Evolutionary conservation across 2,888 invertebrate genomes (phyloP).

Genomic region (Conchocele bisecta): DNA sequence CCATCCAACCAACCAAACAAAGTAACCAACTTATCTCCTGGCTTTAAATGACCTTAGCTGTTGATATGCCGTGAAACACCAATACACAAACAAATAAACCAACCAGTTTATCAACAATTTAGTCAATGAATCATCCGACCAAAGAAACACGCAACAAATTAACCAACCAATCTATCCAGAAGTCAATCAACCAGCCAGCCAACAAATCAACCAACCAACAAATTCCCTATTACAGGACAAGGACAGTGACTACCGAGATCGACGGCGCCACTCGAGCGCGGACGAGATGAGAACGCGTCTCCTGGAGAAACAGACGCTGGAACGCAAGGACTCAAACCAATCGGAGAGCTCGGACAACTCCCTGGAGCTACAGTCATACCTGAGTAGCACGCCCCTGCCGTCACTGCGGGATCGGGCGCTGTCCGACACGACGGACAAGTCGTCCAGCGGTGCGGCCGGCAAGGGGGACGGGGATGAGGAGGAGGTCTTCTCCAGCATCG

Average conservation of each 20-base stretch:
- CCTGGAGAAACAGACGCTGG: conserved; percentile 71
- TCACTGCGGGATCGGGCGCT: conserved; percentile 28
- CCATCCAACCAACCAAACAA: too few relatives aligned
- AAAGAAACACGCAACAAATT: too few relatives aligned
- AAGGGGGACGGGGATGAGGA: conserved; percentile 60
- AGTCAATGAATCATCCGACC: too few relatives aligned
- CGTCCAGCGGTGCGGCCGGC: not conserved
- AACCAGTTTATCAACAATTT: too few relatives aligned
- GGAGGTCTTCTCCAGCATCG: conserved; percentile 73
- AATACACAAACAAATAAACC: too few relatives aligned
- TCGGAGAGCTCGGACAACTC: conserved; percentile 79
- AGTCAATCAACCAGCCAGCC: too few relatives aligned
- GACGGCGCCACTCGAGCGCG: conserved; percentile 76
- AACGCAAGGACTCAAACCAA: conserved; percentile 78
- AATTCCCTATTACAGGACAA: conserved; percentile 42
- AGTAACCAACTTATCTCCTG: too few relatives aligned
- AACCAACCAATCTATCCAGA: too few relatives aligned
- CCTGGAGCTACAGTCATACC: conserved; percentile 67
- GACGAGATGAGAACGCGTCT: conserved; percentile 75
- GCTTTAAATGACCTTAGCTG: too few relatives aligned
- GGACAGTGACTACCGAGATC: conserved; percentile 39
- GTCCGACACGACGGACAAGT: conserved; percentile 40
- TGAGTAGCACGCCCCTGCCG: conserved; percentile 42
- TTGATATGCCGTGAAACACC: too few relatives aligned
- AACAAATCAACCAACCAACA: too few relatives aligned